These are phyloP conservation scores for Xerus inauris DNA, from an alignment of 2,113 vertebrate genomes.

Conservation along the genomic window DNA sequence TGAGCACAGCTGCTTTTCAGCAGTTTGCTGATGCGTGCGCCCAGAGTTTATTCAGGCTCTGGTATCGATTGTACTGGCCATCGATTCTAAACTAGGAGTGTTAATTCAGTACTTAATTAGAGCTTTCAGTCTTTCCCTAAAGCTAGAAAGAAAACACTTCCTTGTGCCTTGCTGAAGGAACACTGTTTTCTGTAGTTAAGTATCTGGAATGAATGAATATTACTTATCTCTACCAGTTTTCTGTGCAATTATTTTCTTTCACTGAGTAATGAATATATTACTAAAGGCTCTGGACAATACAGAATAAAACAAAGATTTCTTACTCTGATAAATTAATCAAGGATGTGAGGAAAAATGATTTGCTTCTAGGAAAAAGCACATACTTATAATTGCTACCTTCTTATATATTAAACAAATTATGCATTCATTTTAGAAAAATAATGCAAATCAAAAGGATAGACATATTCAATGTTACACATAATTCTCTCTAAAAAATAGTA, in stretches of 20 bases:
- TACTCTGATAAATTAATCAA: constrained; percentile 13
- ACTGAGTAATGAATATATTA: background rate
- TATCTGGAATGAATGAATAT: background rate
- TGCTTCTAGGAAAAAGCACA: background rate
- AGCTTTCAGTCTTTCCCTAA: constrained; percentile 16
- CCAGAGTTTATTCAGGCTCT: background rate
- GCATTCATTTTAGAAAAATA: background rate
- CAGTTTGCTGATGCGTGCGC: background rate
- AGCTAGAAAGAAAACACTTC: background rate
- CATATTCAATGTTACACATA: background rate
- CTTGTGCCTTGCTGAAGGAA: background rate
- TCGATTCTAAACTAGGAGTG: constrained; percentile 17
- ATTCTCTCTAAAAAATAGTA: background rate
- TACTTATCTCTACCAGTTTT: background rate
- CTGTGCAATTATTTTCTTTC: background rate
- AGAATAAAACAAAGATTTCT: background rate
- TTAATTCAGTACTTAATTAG: constrained; percentile 43
- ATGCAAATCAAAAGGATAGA: background rate
- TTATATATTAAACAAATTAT: background rate
- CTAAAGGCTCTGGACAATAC: background rate
- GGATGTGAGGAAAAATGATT: background rate
- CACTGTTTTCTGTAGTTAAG: background rate
- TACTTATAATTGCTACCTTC: background rate
- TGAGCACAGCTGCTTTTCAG: constrained; percentile 27
- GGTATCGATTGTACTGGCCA: background rate